Conservation (phyloP, 2,888 invertebrate species). For the Pyrochroa serraticornis region DNA sequence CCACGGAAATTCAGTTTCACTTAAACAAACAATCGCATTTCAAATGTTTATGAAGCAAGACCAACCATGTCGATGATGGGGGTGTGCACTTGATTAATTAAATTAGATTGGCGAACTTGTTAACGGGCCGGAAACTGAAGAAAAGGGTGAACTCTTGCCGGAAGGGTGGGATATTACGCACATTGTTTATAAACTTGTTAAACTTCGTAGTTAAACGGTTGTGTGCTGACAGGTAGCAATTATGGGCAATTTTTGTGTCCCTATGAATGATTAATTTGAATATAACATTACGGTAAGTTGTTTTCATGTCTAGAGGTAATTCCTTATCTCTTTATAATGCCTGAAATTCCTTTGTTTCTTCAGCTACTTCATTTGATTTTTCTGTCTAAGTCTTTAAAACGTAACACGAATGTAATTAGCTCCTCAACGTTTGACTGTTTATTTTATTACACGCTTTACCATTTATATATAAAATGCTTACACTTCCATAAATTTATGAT, state of each 20-base stretch:
- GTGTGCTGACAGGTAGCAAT: slow-evolving; percentile 38
- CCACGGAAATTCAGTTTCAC: slow-evolving; percentile 23
- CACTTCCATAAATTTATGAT: too few species aligned
- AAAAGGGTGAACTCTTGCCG: slow-evolving; percentile 27
- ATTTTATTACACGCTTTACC: too few species aligned
- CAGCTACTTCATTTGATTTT: too few species aligned
- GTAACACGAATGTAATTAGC: too few species aligned
- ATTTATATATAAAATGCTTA: too few species aligned
- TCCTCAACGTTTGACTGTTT: too few species aligned
- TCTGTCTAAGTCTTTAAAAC: too few species aligned
- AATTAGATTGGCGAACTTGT: slow-evolving; percentile 21
- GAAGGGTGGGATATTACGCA: slow-evolving; percentile 24
- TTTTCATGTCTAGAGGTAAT: too few species aligned
- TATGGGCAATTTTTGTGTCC: slow-evolving; percentile 38
- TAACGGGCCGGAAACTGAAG: slow-evolving; percentile 20
- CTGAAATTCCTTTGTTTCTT: too few species aligned
- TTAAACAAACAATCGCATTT: slow-evolving; percentile 27
- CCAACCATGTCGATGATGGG: background rate
- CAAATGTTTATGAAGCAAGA: slow-evolving; percentile 15
- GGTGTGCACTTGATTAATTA: slow-evolving; percentile 10
- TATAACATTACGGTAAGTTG: slow-evolving; percentile 16
- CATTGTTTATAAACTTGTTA: slow-evolving; percentile 38
- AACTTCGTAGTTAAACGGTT: slow-evolving; percentile 32
- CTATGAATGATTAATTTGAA: slow-evolving; percentile 36
- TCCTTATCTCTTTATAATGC: too few species aligned